phyloP scores from a whole-genome alignment of 1,140 invertebrate species.

The Zaprionus vittiger region DNA sequence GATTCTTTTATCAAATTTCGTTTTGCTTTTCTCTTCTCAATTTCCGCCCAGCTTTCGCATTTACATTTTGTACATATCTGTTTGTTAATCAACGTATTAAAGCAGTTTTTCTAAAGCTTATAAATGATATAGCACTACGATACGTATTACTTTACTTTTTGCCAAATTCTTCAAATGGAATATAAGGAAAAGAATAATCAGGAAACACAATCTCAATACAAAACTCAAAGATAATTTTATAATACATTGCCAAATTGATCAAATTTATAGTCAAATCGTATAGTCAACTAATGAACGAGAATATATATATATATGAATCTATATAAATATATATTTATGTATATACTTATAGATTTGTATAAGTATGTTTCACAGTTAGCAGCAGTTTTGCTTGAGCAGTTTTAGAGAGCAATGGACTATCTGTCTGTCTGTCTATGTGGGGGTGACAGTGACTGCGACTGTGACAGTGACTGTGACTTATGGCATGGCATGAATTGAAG shows the following conservation, averaged over 20 bases:
- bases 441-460: slow-evolving; percentile 39
- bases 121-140: slow-evolving; percentile 30
- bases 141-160: slow-evolving; percentile 33
- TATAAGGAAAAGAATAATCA: neutral
- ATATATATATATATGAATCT: slow-evolving; percentile 33
- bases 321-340: slow-evolving; percentile 36
- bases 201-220: slow-evolving; percentile 32
- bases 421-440: slow-evolving; percentile 25
- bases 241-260: slow-evolving; percentile 33
- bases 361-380: slow-evolving; percentile 27
- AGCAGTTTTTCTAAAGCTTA: slow-evolving; percentile 23
- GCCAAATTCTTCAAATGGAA: slow-evolving; percentile 31
- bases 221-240: slow-evolving; percentile 30
- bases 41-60: slow-evolving; percentile 39
- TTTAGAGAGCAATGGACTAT: slow-evolving; percentile 41
- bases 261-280: slow-evolving; percentile 27
- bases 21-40: slow-evolving; percentile 33
- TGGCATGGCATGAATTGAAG: slow-evolving; percentile 44
- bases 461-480: slow-evolving; percentile 52
- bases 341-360: slow-evolving; percentile 27
- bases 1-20: neutral
- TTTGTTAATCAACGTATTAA: slow-evolving; percentile 19
- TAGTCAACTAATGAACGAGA: slow-evolving; percentile 47
- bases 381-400: slow-evolving; percentile 28
- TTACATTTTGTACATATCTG: slow-evolving; percentile 1